Conservation (phyloP, 2,888 invertebrate species). For the Ctena decussata region DNA sequence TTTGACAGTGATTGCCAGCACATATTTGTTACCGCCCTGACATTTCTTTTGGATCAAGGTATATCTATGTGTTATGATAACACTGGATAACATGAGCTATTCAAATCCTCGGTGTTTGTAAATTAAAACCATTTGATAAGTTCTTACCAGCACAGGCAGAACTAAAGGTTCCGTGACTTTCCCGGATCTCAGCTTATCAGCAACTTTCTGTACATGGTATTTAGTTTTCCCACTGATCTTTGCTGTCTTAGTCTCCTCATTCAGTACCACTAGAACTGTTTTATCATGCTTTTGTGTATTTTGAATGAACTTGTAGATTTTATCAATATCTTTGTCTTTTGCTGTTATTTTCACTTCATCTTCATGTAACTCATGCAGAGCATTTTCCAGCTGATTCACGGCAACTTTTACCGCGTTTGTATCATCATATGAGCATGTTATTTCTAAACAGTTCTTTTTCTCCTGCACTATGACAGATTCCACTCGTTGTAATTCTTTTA, state of each 20-base stretch:
- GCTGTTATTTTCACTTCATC: constrained; percentile 36
- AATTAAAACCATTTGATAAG: too few species aligned
- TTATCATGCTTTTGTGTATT: constrained; percentile 45
- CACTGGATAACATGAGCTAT: too few species aligned
- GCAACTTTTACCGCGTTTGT: constrained; percentile 32
- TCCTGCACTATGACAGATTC: constrained; percentile 42
- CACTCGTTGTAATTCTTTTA: constrained; percentile 32
- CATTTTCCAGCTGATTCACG: constrained; percentile 42
- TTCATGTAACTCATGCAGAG: constrained; percentile 50
- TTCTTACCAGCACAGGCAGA: neutral
- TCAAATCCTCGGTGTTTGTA: too few species aligned
- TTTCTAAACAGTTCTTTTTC: constrained; percentile 42
- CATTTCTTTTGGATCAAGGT: too few species aligned
- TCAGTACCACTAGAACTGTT: constrained; percentile 41
- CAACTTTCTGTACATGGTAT: constrained; percentile 27
- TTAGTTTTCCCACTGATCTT: constrained; percentile 54
- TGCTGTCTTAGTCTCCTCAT: constrained; percentile 34
- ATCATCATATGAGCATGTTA: constrained; percentile 47
- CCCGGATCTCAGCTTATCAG: constrained; percentile 44
- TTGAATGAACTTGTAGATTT: constrained; percentile 43
- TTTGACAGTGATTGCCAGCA: too few species aligned
- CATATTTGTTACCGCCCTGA: too few species aligned
- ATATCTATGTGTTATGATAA: too few species aligned
- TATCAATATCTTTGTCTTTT: constrained; percentile 20
- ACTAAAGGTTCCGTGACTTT: neutral